phyloP scores from a whole-genome alignment of 2,113 vertebrate genomes.

The Podarcis muralis region DNA sequence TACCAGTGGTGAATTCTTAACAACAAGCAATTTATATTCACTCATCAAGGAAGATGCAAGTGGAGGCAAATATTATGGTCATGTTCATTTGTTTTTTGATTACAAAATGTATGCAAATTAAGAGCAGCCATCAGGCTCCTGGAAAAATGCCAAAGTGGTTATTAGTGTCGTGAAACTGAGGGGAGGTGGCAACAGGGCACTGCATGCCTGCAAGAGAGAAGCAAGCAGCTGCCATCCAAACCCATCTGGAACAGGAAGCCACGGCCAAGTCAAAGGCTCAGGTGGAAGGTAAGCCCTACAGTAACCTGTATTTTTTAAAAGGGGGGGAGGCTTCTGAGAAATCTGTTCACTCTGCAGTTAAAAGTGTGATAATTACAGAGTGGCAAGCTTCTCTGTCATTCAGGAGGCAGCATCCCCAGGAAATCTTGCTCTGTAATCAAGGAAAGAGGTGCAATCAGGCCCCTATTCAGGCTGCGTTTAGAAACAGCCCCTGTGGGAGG shows the following conservation, averaged over 20 bases:
- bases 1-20: slow-evolving; percentile 47
- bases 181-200: slow-evolving; percentile 5
- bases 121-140: slow-evolving; percentile 58
- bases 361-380: slow-evolving; percentile 81
- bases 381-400: slow-evolving; percentile 74
- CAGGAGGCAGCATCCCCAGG: slow-evolving; percentile 81
- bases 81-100: slow-evolving; percentile 74
- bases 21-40: slow-evolving; percentile 59
- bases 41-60: slow-evolving; percentile 62
- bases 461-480: slow-evolving; percentile 79
- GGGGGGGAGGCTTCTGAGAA: slow-evolving; percentile 64
- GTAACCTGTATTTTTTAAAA: slow-evolving; percentile 66
- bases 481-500: slow-evolving; percentile 78
- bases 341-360: slow-evolving; percentile 74
- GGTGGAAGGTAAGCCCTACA: slow-evolving; percentile 50
- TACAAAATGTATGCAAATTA: slow-evolving; percentile 70
- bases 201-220: neutral
- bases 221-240: slow-evolving; percentile 44
- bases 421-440: slow-evolving; percentile 82
- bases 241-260: slow-evolving; percentile 21
- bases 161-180: slow-evolving; percentile 9
- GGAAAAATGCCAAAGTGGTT: slow-evolving; percentile 64
- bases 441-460: slow-evolving; percentile 82
- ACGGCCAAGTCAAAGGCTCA: slow-evolving; percentile 30
- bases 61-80: slow-evolving; percentile 71